Base-by-base conservation (phyloP, 92 coral and sea anemone species). In the Metridium senile region DNA sequence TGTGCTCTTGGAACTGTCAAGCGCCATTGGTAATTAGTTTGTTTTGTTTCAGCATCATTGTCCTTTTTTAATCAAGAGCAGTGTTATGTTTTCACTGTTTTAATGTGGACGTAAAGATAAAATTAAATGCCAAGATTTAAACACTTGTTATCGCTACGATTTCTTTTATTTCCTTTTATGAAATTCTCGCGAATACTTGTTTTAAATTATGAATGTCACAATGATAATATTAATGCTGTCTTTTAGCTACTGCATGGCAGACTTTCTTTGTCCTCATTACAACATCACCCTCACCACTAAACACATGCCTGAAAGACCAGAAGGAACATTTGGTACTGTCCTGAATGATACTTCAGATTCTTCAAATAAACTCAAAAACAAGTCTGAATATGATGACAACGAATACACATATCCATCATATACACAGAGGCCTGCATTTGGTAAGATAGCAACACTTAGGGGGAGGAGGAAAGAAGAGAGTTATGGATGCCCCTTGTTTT, bases 221-320 rank as follows among this genome's bases (percentile, higher is more conserved):
- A 10, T 54, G 23, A 54, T 20, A 54, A 63, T 63, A 13, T 28
- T 30, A 7, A 46, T 49, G 11, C 45, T 76, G 21, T 72, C 25
- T 33, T 91, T 19, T 74, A 95, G 99, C 72, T 95, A 85, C 82
- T 95, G 99, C 57, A 77, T 95, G 87, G 92, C 99, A 58, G 99
- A 95, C 70, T 92, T 87, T 72, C 83, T 95, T 25, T 95, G 99
- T 66, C 92, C 92, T 11, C 91, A 80, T 25, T 95, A 87, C 32
- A 82, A 86, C 18, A 84, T 95, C 32, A 79, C 88, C 21, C 81
- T 89, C 72, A 92, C 99, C 18, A 80, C 91, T 25, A 75, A 43
- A 29, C 99, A 95, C 56, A 74, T 95, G 22, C 99, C 99, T 1
- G 99, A 95, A 74, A 90, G 99, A 72, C 99, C 99, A 0, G 97